phyloP scores from a whole-genome alignment of 2,113 vertebrate species.

The Calidris pygmaea region DNA sequence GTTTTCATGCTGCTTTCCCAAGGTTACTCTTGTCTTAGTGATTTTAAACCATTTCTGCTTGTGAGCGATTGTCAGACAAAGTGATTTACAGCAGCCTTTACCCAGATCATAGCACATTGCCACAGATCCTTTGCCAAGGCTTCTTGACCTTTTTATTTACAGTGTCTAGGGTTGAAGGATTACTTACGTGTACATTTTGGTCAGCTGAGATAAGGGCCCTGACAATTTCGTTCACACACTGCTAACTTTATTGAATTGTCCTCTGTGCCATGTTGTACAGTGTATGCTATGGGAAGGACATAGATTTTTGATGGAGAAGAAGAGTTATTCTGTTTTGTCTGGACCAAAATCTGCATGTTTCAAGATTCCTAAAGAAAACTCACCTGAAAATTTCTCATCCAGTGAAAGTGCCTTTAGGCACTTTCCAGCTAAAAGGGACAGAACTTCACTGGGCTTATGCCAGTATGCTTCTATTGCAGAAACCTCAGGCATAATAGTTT shows the following conservation, averaged over 20 bases:
- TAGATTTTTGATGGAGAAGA: background rate
- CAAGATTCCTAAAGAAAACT: background rate
- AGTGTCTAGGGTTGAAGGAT: background rate
- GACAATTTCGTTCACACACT: slow-evolving; percentile 4
- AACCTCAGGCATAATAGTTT: background rate
- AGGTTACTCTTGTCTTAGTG: background rate
- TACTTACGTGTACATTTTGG: background rate
- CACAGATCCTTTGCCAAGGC: background rate
- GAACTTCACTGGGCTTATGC: background rate
- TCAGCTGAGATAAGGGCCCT: slow-evolving; percentile 23
- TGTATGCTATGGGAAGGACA: background rate
- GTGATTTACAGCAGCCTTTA: slow-evolving; percentile 27
- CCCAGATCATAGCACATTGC: background rate
- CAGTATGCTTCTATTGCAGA: background rate
- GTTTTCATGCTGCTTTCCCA: background rate
- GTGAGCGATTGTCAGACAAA: background rate
- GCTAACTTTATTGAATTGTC: slow-evolving; percentile 34
- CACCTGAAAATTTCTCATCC: background rate
- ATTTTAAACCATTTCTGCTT: slow-evolving; percentile 6
- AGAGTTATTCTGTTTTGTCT: background rate
- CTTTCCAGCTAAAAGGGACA: background rate
- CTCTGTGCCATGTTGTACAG: background rate
- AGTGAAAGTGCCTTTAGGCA: background rate
- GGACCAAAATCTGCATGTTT: background rate
- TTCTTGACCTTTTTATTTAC: slow-evolving; percentile 36